Conservation (phyloP, 2,113 vertebrate genomes). For the Xyrauchen texanus region DNA sequence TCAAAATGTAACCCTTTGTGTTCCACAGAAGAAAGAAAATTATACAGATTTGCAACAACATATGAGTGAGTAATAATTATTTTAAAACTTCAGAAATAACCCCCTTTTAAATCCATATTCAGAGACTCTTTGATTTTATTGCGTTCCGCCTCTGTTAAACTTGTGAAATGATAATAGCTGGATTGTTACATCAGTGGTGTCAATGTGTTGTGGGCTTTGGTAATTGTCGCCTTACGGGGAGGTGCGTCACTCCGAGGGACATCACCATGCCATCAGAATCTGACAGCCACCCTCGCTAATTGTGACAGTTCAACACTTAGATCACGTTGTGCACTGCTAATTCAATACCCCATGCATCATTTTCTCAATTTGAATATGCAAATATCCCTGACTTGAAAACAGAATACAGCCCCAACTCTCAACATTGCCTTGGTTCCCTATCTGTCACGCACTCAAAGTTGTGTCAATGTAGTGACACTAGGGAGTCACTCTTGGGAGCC, state of each 20-base stretch:
- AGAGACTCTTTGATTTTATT: background rate
- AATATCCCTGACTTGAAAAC: constrained; percentile 58
- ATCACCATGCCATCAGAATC: constrained; percentile 49
- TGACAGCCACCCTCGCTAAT: constrained; percentile 58
- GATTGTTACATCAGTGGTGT: constrained; percentile 25
- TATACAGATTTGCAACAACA: too few species aligned
- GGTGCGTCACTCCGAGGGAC: constrained; percentile 40
- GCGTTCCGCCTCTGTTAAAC: constrained; percentile 2
- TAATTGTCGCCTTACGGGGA: constrained; percentile 63
- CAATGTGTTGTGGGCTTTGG: constrained; percentile 47
- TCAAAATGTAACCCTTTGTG: too few species aligned
- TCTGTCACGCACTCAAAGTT: too few species aligned
- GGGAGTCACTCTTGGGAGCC: too few species aligned
- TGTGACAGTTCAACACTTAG: constrained; percentile 63
- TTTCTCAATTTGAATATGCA: constrained; percentile 73
- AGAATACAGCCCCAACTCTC: constrained; percentile 48
- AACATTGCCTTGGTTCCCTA: background rate
- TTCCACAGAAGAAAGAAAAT: too few species aligned
- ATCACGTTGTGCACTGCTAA: constrained; percentile 66
- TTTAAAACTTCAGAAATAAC: too few species aligned
- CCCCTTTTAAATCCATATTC: background rate
- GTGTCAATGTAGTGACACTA: too few species aligned
- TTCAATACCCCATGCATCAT: constrained; percentile 67
- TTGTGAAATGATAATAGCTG: constrained; percentile 6
- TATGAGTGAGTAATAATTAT: too few species aligned